These are phyloP conservation scores for Aldabrachelys gigantea DNA, from an alignment of 2,113 vertebrate genomes.

Conservation along the genomic window DNA sequence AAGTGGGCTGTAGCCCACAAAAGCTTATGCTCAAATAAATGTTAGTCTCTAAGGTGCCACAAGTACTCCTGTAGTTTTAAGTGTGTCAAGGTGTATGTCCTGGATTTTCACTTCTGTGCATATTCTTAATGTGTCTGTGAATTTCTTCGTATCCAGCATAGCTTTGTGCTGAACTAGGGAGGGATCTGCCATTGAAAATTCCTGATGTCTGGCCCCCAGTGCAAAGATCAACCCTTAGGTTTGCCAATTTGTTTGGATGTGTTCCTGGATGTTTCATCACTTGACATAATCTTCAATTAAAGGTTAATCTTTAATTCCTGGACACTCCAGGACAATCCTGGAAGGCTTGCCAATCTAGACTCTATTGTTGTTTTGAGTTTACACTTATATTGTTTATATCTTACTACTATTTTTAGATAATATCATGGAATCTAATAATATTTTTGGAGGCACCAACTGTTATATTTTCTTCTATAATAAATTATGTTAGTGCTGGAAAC, in stretches of 20 bases:
- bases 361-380: background rate
- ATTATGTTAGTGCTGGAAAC: background rate
- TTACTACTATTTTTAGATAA: background rate
- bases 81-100: background rate
- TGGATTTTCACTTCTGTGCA: background rate
- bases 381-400: background rate
- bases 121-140: background rate
- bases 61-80: background rate
- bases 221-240: background rate
- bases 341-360: no score
- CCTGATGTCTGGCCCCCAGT: background rate
- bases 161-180: background rate
- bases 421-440: fast-evolving
- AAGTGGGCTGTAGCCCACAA: no score
- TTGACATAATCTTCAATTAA: no score
- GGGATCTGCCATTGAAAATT: background rate
- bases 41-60: no score
- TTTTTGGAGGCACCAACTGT: background rate
- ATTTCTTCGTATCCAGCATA: background rate
- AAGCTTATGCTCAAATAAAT: no score
- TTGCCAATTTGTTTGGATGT: background rate
- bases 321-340: no score
- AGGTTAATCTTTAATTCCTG: no score
- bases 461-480: background rate
- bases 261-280: no score